Evolutionary conservation across 2,888 invertebrate species (phyloP), one percentile per base, ranked within the genome.

Genomic region (Lymantria dispar): DNA sequence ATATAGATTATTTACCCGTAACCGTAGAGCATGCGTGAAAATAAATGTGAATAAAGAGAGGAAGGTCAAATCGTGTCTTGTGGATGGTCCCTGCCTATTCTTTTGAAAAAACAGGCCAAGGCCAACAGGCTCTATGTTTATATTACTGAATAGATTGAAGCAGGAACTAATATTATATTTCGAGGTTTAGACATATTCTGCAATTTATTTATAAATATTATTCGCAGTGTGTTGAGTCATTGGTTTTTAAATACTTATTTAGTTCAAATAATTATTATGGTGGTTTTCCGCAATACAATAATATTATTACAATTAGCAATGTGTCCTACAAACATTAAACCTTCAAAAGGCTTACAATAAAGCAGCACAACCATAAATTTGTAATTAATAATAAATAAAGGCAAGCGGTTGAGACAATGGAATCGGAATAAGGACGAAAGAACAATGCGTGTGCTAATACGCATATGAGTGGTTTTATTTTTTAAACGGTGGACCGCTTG

Each of bases 401-500:
- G 71, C 70, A 72, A 69, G 72, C 74, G 9, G 71, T 62, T 74
- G 65, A 66, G 78, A 90, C 88, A 90, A 90, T 89, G 75, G 84
- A 78, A 76, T 79, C 72, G 72, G 74, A 85, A 84, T 86, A 85
- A 84, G 88, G 87, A 83, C 83, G 79, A 71, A 73, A 73, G 74
- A 83, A 87, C 85, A 87, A 87, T 85, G 77, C 76, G 73, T 71
- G 70, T 77, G 76, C 76, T 79, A 78, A 78, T 79, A 79, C 73
- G 78, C 78, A 76, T 76, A 70, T 68, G 74, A 76, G 73, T 74
- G 75, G 71, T 73, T 77, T 78, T 80, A 77, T 80, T 81, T 78
- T 50, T 80, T 67, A 67, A 80, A 77, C 71, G 70, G 68, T 70
- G 68, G 72, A 69, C 74, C 66, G 59, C 64, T 68, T 76, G 70